phyloP scores from a whole-genome alignment of 2,113 vertebrate genomes.

The Cephalopterus ornatus region DNA sequence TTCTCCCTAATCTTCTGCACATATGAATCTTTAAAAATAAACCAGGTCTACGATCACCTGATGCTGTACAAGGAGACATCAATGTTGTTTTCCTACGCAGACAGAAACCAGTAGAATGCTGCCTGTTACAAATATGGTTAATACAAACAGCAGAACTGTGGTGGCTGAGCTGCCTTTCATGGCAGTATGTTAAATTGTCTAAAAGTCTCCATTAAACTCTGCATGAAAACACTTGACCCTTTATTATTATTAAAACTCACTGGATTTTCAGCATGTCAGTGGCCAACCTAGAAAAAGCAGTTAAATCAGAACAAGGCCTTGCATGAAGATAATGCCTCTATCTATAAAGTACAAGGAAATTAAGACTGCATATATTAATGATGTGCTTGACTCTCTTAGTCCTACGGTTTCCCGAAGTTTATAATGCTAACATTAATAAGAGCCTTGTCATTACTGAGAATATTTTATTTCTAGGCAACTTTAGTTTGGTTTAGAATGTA shows the following conservation, averaged over 20 bases:
- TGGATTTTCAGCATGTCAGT: neutral
- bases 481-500: neutral
- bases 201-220: neutral
- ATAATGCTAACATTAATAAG: neutral
- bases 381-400: constrained; percentile 18
- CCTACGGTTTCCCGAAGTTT: neutral
- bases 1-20: neutral
- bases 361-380: neutral
- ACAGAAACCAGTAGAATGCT: neutral
- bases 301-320: neutral
- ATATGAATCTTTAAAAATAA: neutral
- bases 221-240: neutral
- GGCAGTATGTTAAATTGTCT: neutral
- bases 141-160: neutral
- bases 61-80: neutral
- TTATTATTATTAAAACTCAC: neutral
- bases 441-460: neutral
- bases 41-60: neutral
- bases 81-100: neutral
- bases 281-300: neutral
- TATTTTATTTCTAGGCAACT: neutral
- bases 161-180: neutral
- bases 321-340: neutral
- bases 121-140: neutral
- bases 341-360: neutral